Evolutionary conservation across 2,888 invertebrate species (phyloP), one percentile per base, ranked within the genome.

Genomic region (Agonum fuliginosum): DNA sequence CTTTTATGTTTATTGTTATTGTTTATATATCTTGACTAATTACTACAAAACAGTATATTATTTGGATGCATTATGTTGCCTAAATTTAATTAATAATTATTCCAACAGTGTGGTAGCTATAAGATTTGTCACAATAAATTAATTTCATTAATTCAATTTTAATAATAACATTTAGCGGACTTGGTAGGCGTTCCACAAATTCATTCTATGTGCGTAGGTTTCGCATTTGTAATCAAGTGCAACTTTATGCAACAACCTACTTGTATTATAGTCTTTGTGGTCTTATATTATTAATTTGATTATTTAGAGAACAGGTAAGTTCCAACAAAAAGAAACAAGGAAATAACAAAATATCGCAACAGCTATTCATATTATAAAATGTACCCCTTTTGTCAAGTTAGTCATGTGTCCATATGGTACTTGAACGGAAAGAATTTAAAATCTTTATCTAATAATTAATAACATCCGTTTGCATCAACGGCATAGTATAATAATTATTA

Each of bases 91-190:
- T 37, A 37, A n/a, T 37, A 6, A n/a, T 4, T 37, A 37, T n/a
- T 37, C n/a, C n/a, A n/a, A n/a, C 10, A 12, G n/a, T 37, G 6
- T 30, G 12, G 12, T n/a, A 62, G 27, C 27, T 12, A 27, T 62
- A 30, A 62, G 27, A 62, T 62, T 62, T 30, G 30, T 27, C 30
- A 62, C 37, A 17, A 17, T 8, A 30, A 12, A 24, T 12, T 62
- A 17, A 62, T 30, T 62, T 30, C 24, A 62, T 62, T 62, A 24
- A 62, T 62, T 62, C 17, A 14, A 48, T 17, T n/a, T 14, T 12
- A 41, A 41, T n/a, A 54, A 54, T 3, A 20, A 22, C 48, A 12
- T 48, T 19, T 24, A 17, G 54, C 37, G 12, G 20, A n/a, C 54
- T 54, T 10, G 1, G 54, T 54, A 10, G 54, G 54, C 54, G 54